Evolutionary conservation across 2,797 vertebrate genomes (phyloP).

Genomic region (Gallinago nigripennis): DNA sequence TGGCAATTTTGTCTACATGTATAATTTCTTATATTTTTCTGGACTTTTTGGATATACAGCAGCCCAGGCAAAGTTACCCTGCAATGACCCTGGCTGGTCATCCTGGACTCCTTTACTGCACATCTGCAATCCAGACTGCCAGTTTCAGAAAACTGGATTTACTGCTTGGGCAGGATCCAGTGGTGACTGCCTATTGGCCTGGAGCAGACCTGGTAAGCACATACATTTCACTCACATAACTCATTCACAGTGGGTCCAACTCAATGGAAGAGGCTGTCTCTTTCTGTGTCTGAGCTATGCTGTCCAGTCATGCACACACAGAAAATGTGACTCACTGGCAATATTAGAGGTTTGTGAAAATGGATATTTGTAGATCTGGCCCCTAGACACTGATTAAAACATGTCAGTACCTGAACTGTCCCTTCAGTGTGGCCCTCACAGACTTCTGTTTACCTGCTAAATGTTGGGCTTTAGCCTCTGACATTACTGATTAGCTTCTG

Average conservation of each 20-base stretch:
- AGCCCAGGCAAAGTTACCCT: background rate
- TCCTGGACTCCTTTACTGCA: background rate
- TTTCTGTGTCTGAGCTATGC: background rate
- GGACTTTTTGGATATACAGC: background rate
- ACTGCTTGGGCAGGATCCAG: background rate
- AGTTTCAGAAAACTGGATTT: background rate
- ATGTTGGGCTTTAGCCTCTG: background rate
- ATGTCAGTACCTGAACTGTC: fast-evolving
- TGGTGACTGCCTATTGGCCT: background rate
- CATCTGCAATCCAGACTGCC: background rate
- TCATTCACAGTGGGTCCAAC: background rate
- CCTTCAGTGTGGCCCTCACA: background rate
- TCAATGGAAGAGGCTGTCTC: background rate
- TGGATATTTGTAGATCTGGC: background rate
- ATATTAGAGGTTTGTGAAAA: background rate
- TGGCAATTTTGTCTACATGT: background rate
- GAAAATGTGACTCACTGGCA: background rate
- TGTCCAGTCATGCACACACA: background rate
- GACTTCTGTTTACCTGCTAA: background rate
- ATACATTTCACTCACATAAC: background rate
- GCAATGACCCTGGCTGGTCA: background rate
- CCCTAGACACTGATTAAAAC: background rate
- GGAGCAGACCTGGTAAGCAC: background rate
- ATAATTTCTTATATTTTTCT: background rate
- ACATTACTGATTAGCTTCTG: background rate